Evolutionary conservation across 2,888 invertebrate genomes (phyloP).

Genomic region (Drosophila anceps): DNA sequence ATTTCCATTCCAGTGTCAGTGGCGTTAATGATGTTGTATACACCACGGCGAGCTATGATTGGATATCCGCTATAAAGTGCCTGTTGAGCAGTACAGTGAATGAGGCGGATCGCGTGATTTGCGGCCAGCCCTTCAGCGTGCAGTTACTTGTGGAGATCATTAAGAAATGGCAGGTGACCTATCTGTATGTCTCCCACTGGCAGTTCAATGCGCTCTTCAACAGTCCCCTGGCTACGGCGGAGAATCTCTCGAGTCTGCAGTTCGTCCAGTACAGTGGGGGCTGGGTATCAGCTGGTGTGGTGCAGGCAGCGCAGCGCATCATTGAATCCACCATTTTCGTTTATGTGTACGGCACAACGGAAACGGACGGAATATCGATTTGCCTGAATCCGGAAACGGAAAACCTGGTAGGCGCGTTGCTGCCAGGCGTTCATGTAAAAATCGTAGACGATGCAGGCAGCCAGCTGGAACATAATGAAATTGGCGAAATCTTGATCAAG

Average conservation of each 20-base stretch:
- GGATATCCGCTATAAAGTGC: constrained; percentile 53
- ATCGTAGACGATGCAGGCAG: constrained; percentile 67
- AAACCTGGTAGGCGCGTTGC: constrained; percentile 59
- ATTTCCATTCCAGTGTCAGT: constrained; percentile 4
- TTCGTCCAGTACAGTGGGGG: constrained; percentile 45
- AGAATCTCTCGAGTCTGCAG: constrained; percentile 33
- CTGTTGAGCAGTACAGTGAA: constrained; percentile 30
- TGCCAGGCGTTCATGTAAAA: constrained; percentile 42
- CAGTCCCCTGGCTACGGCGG: constrained; percentile 40
- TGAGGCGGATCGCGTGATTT: constrained; percentile 61
- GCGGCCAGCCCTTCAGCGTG: constrained; percentile 41
- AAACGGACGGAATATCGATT: constrained; percentile 44
- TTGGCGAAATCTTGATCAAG: constrained; percentile 71
- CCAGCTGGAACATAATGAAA: constrained; percentile 55
- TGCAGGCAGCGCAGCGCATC: constrained; percentile 10
- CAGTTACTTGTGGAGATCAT: constrained; percentile 58
- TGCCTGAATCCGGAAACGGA: constrained; percentile 25
- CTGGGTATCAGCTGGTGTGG: constrained; percentile 19
- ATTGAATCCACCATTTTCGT: constrained; percentile 27
- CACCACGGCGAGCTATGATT: constrained; percentile 55
- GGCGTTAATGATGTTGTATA: constrained; percentile 40
- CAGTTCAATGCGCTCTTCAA: constrained; percentile 53
- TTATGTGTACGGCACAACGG: constrained; percentile 56
- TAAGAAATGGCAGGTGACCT: constrained; percentile 51
- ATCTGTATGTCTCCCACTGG: constrained; percentile 48